phyloP scores from a whole-genome alignment of 1,140 invertebrate genomes.

The Pantala flavescens region DNA sequence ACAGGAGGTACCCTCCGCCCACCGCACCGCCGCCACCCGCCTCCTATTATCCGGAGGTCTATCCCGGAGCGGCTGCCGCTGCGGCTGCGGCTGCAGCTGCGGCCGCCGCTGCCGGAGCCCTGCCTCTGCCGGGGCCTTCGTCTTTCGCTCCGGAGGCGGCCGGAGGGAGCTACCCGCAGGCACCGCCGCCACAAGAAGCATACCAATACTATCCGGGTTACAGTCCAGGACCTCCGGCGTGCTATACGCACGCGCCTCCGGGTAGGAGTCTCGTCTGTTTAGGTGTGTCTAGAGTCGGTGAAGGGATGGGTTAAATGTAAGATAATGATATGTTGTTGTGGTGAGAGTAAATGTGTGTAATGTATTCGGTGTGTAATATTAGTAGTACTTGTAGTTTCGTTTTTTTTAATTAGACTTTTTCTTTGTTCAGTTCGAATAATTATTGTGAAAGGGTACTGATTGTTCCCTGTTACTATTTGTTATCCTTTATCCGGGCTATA shows the following conservation, averaged over 20 bases:
- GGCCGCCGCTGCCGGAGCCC: constrained; percentile 24
- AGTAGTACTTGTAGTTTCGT: no score
- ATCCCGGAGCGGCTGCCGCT: constrained; percentile 18
- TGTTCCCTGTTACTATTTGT: no score
- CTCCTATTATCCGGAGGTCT: constrained; percentile 18
- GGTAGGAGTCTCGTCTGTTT: constrained; percentile 44
- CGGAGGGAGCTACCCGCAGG: constrained; percentile 25
- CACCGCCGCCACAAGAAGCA: constrained; percentile 30
- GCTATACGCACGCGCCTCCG: constrained; percentile 57
- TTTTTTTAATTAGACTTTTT: no score
- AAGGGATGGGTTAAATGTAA: no score
- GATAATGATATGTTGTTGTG: no score
- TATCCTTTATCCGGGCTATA: no score
- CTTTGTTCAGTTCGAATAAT: no score
- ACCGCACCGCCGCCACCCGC: constrained; percentile 16
- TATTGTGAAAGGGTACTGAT: no score
- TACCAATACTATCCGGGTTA: constrained; percentile 27
- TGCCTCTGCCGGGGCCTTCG: constrained; percentile 34
- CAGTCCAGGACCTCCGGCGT: constrained; percentile 47
- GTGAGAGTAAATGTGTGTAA: no score
- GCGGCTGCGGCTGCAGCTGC: constrained; percentile 17
- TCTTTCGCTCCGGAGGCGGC: constrained; percentile 11
- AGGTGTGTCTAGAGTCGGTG: constrained; percentile 15
- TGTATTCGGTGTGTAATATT: no score
- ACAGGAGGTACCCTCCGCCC: constrained; percentile 17